Percentiles rank a stretch among this genome's conserved stretches.
phyloP scores from a whole-genome alignment of 1,140 invertebrate species.

The Bombus superbus region DNA sequence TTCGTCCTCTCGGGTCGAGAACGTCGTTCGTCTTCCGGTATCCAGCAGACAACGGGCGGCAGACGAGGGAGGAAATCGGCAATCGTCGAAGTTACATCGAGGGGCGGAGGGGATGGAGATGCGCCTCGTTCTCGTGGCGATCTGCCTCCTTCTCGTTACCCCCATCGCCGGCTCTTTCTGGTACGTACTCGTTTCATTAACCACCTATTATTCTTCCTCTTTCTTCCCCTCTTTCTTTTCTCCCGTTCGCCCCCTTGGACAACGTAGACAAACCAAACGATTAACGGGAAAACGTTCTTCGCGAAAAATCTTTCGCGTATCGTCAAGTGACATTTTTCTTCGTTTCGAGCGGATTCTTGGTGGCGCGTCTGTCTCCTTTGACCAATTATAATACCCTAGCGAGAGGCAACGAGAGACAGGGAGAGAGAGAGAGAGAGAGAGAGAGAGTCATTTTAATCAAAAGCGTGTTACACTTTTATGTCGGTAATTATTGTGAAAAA shows the following conservation, averaged over 20 bases:
- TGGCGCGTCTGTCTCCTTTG: too few relatives aligned
- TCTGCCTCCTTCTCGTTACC: conserved; percentile 86
- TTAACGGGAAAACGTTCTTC: too few relatives aligned
- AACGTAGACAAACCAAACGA: too few relatives aligned
- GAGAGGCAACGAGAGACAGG: not conserved
- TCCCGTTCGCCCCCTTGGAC: too few relatives aligned
- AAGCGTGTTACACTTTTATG: conserved; percentile 14
- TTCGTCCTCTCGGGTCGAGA: not conserved
- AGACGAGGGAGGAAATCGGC: conserved; percentile 38
- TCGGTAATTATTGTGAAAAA: conserved; percentile 36
- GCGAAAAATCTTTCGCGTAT: too few relatives aligned
- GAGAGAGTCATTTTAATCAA: conserved; percentile 11
- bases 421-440: not conserved
- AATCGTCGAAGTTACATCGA: conserved; percentile 62
- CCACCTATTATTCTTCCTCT: not conserved
- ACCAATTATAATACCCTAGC: too few relatives aligned
- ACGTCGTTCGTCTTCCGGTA: not conserved
- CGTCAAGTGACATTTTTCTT: too few relatives aligned
- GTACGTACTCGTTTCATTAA: conserved; percentile 80
- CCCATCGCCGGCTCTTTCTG: conserved; percentile 87
- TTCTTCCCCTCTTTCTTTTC: too few relatives aligned
- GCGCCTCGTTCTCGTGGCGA: conserved; percentile 86
- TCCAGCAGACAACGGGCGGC: conserved; percentile 1
- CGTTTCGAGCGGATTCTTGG: too few relatives aligned
- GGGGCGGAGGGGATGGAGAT: conserved; percentile 83